These are phyloP conservation scores for Morpho deidamia DNA, from an alignment of 2,888 invertebrate genomes.

Conservation along the genomic window DNA sequence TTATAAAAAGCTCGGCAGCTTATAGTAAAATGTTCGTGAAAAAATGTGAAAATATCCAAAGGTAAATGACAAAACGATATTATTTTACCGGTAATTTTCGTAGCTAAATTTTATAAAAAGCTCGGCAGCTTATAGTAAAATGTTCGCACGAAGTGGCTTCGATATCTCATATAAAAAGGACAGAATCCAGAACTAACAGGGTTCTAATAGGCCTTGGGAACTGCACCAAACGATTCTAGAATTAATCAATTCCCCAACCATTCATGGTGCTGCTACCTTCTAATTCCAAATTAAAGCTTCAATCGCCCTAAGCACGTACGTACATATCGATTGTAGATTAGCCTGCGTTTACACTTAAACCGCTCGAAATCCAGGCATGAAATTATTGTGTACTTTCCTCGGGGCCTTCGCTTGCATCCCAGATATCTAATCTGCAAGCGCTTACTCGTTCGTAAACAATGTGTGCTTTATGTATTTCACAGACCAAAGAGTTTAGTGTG, in stretches of 20 bases:
- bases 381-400: conserved; percentile 34
- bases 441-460: conserved; percentile 27
- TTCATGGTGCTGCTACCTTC: conserved; percentile 27
- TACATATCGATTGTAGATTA: conserved; percentile 27
- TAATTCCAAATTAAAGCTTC: conserved; percentile 34
- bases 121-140: neutral
- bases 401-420: conserved; percentile 26
- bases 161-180: neutral
- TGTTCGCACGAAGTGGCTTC: too few species aligned
- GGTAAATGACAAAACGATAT: too few species aligned
- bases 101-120: too few species aligned
- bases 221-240: conserved; percentile 20
- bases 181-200: neutral
- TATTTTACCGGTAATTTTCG: too few species aligned
- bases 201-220: conserved; percentile 14
- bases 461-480: conserved; percentile 26
- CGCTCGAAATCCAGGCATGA: conserved; percentile 26
- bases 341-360: conserved; percentile 29
- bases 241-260: conserved; percentile 23
- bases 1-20: too few species aligned
- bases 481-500: conserved; percentile 20
- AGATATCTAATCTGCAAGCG: conserved; percentile 34
- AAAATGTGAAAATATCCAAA: too few species aligned
- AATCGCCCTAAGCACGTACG: conserved; percentile 25
- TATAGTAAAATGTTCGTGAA: neutral